These are phyloP conservation scores for Lordiphosa fenestrarum DNA, from an alignment of 2,888 invertebrate species.

Conservation along the genomic window DNA sequence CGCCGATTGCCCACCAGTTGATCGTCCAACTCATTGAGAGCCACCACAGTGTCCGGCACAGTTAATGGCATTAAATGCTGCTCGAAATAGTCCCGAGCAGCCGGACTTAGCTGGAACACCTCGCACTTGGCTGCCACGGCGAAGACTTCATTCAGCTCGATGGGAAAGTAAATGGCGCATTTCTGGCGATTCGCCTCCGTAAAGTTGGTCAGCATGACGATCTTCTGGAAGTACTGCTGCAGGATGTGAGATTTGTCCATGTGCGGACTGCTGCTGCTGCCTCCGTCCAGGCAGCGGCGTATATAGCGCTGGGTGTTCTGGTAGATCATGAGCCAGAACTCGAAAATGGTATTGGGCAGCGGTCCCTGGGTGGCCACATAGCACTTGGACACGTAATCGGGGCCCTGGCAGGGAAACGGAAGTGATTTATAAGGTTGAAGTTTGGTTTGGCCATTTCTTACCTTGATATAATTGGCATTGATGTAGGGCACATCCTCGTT, in stretches of 20 bases:
- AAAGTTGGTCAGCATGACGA: conserved; percentile 95
- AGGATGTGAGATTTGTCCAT: conserved; percentile 61
- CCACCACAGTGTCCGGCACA: conserved; percentile 27
- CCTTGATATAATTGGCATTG: conserved; percentile 96
- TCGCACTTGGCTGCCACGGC: conserved; percentile 76
- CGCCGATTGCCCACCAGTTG: conserved; percentile 19
- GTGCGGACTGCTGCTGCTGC: conserved; percentile 66
- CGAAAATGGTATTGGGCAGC: conserved; percentile 91
- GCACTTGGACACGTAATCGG: conserved; percentile 91
- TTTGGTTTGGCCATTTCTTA: conserved; percentile 73
- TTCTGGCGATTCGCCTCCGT: conserved; percentile 91
- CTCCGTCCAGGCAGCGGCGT: conserved; percentile 59
- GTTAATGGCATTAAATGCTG: conserved; percentile 37
- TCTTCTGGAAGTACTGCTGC: conserved; percentile 82
- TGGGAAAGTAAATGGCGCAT: conserved; percentile 94
- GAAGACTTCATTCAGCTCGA: conserved; percentile 81
- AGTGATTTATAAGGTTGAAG: too few species aligned
- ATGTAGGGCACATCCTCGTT: conserved; percentile 86
- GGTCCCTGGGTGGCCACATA: conserved; percentile 97
- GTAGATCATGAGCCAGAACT: conserved; percentile 94
- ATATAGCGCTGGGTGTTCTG: conserved; percentile 81
- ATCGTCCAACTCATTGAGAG: conserved; percentile 27
- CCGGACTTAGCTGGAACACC: conserved; percentile 48
- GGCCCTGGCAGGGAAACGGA: conserved; percentile 84
- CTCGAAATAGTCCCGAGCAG: conserved; percentile 53